A percentile compares a stretch with the other conserved stretches of the same genome.
Conservation (phyloP, 2,113 vertebrate genomes). For the Urocolius indicus region DNA sequence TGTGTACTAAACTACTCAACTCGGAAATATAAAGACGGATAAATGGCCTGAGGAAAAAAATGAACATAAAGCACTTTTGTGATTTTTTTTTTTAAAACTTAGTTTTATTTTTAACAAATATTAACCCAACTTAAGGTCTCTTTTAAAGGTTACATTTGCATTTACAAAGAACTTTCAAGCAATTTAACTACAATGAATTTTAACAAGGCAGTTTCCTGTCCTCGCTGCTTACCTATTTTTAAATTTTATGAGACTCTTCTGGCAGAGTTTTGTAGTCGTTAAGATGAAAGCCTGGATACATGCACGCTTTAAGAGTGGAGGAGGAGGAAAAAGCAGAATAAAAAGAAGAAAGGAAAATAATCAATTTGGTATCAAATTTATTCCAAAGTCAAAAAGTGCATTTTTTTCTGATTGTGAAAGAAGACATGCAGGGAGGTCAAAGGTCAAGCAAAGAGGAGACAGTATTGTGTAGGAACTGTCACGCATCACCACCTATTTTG, state of each 20-base stretch:
- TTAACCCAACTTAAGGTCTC: conserved; percentile 68
- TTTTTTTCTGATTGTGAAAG: conserved; percentile 92
- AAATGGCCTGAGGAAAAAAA: conserved; percentile 38
- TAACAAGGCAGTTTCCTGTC: conserved; percentile 69
- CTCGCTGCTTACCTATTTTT: conserved; percentile 60
- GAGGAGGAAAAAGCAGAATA: conserved; percentile 48
- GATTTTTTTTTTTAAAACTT: conserved; percentile 15
- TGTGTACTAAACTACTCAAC: conserved; percentile 32
- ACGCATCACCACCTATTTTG: conserved; percentile 99
- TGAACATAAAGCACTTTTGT: conserved; percentile 44
- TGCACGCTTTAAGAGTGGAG: conserved; percentile 61
- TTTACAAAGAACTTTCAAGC: conserved; percentile 75
- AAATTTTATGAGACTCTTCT: conserved; percentile 75
- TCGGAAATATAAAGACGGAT: conserved; percentile 51
- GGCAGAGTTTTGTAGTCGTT: conserved; percentile 76
- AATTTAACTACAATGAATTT: conserved; percentile 73
- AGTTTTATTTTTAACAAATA: conserved; percentile 76
- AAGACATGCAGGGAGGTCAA: conserved; percentile 96
- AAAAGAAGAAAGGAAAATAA: conserved; percentile 82
- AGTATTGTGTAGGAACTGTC: conserved; percentile 99
- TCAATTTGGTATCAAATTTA: conserved; percentile 95
- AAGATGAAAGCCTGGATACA: conserved; percentile 69
- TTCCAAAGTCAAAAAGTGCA: conserved; percentile 88
- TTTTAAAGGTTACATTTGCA: conserved; percentile 77
- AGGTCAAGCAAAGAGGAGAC: conserved; percentile 98